Conservation (phyloP, 2,797 vertebrate species). For the Rhodeus uyekii region DNA sequence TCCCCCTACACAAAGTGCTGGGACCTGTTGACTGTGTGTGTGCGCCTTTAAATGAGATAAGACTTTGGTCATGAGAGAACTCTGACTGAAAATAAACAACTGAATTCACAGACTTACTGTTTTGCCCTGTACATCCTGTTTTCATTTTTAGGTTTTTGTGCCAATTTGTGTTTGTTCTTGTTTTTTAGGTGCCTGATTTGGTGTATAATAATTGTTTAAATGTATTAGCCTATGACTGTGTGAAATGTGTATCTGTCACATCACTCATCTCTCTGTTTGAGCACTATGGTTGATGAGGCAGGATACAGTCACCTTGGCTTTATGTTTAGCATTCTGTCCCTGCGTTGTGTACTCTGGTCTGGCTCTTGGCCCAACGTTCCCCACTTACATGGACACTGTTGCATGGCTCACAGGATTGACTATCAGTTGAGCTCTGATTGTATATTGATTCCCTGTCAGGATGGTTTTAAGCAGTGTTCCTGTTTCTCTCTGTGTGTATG, state of each 20-base stretch:
- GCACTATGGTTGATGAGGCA: background rate
- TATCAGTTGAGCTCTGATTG: constrained; percentile 55
- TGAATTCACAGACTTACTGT: constrained; percentile 27
- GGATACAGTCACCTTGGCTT: constrained; percentile 34
- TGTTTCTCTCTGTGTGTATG: constrained; percentile 21
- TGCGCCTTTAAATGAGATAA: constrained; percentile 21
- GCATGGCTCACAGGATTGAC: constrained; percentile 48
- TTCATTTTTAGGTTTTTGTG: background rate
- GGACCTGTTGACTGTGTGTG: background rate
- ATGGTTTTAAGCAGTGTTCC: constrained; percentile 35
- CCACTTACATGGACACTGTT: background rate
- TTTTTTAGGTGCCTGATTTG: background rate
- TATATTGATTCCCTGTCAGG: constrained; percentile 57
- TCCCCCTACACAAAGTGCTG: background rate
- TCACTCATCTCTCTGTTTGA: background rate
- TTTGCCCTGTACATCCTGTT: background rate
- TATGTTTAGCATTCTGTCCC: constrained; percentile 34
- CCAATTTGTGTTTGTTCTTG: background rate
- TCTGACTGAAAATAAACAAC: constrained; percentile 49
- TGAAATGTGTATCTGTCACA: background rate
- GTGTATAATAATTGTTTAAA: background rate
- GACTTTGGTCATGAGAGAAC: constrained; percentile 51
- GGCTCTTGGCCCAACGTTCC: constrained; percentile 15
- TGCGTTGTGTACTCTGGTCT: constrained; percentile 7
- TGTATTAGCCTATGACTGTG: background rate